These are phyloP conservation scores for Leucoma salicis DNA, from an alignment of 2,888 invertebrate species.

Conservation along the genomic window DNA sequence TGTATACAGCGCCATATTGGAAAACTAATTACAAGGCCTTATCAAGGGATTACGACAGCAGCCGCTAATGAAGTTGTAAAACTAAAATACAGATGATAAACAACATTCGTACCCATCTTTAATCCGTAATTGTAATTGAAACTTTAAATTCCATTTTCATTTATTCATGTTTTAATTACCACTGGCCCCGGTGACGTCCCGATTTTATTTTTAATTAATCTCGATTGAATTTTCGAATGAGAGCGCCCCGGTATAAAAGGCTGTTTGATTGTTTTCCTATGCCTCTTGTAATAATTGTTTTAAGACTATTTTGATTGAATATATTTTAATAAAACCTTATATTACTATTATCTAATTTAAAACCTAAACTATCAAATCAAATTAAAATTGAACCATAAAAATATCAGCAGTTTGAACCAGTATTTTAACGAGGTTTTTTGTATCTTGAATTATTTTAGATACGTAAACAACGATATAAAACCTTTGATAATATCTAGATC, in stretches of 20 bases:
- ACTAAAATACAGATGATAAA: conserved; percentile 39
- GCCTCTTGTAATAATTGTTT: conserved; percentile 7
- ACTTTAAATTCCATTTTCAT: conserved; percentile 52
- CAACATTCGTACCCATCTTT: conserved; percentile 34
- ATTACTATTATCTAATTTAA: not conserved
- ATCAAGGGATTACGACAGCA: conserved; percentile 10
- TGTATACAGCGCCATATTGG: conserved; percentile 14
- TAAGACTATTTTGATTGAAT: not conserved
- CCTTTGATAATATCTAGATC: conserved; percentile 39
- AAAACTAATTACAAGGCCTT: conserved; percentile 30
- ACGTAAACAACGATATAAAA: conserved; percentile 33
- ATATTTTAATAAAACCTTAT: not conserved
- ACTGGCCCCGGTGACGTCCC: conserved; percentile 39
- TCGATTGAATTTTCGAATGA: conserved; percentile 36
- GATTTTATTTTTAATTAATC: conserved; percentile 69
- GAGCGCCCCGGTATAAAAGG: conserved; percentile 34
- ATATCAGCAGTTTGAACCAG: conserved; percentile 3
- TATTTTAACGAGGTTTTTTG: conserved; percentile 13
- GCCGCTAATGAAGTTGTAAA: conserved; percentile 32
- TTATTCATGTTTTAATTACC: conserved; percentile 62
- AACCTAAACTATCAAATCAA: not conserved
- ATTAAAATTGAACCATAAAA: not conserved
- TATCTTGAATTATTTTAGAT: conserved; percentile 9
- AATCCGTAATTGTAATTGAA: conserved; percentile 46
- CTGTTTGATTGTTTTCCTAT: conserved; percentile 42